These are phyloP conservation scores for Brachyhypopomus gauderio DNA, from an alignment of 2,113 vertebrate species.

Conservation along the genomic window DNA sequence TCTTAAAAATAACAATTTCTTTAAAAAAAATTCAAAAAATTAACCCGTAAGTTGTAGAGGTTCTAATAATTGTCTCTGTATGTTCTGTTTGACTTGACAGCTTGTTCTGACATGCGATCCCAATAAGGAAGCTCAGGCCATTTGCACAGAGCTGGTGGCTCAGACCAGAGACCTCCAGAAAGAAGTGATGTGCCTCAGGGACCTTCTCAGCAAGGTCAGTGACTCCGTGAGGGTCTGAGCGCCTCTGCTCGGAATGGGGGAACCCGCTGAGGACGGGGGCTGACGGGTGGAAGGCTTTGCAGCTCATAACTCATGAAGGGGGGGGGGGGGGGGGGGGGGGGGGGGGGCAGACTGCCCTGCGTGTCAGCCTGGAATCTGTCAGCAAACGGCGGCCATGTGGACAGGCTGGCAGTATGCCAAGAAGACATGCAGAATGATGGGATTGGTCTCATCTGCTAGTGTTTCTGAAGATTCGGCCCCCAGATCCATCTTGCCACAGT, in stretches of 20 bases:
- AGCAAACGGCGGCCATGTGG: conserved; percentile 83
- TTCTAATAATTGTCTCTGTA: background rate
- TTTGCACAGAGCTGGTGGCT: conserved; percentile 79
- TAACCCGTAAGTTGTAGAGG: no score
- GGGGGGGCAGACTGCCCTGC: conserved; percentile 73
- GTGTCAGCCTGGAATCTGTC: conserved; percentile 87
- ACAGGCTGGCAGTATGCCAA: conserved; percentile 56
- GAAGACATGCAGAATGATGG: conserved; percentile 18
- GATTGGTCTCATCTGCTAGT: conserved; percentile 37
- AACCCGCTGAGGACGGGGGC: conserved; percentile 27
- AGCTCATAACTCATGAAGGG: conserved; percentile 87
- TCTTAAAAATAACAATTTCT: no score
- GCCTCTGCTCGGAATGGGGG: conserved; percentile 35
- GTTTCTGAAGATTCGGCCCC: conserved; percentile 17
- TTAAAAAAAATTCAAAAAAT: no score
- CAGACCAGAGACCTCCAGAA: conserved; percentile 78
- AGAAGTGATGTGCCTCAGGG: conserved; percentile 81
- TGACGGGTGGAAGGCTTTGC: conserved; percentile 75
- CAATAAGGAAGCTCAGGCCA: conserved; percentile 69
- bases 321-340: conserved; percentile 67
- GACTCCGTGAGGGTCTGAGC: conserved; percentile 36
- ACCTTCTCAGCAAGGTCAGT: conserved; percentile 81
- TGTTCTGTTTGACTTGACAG: conserved; percentile 63
- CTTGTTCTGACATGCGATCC: conserved; percentile 83
- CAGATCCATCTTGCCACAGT: conserved; percentile 1